Base-by-base conservation (phyloP, 1,140 invertebrate species). In the Anagrus nilaparvatae region DNA sequence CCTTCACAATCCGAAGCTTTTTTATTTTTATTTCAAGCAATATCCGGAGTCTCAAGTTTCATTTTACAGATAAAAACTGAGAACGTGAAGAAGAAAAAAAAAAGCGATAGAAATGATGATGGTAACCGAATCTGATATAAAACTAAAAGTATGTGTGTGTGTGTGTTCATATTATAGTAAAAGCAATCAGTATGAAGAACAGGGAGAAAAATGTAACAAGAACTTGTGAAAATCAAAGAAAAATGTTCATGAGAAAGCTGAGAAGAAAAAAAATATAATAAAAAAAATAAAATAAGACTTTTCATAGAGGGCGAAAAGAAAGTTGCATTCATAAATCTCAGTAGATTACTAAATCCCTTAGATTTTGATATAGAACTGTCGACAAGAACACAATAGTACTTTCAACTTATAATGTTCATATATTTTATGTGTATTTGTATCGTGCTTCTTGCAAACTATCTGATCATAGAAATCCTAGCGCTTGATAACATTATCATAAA, bases 401-500 rank as follows among this genome's bases (percentile, higher is more conserved):
- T 24, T 16, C 33, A 36, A 29, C 23, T 12, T 30, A 28, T 3
- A 31, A 31, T 46, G 47, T 46, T 42, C 45, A 27, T 30, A 28
- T 28, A 28, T 37, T 32, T 46, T 28, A 21, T 4, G 28, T 19
- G n/a, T 13, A 28, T 5, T 51, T 41, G 51, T 63, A 67, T 63
- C 61, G 56, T 54, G 54, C 49, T 51, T 58, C n/a, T n/a, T n/a
- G n/a, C n/a, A n/a, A n/a, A n/a, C n/a, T n/a, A n/a, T n/a, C n/a
- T n/a, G 54, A 56, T 65, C 59, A 66, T 66, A 60, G 58, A 53
- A 44, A 59, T 49, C 56, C 50, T 42, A 46, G 50, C 55, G 56
- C 60, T n/a, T 65, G 64, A 68, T 67, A 67, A 64, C 65, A 68
- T 68, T 68, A 67, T 67, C 64, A 68, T 68, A 68, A 68, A 67